Evolutionary conservation across 30 jellyfish, hydroid and myxozoan species (phyloP).

Genomic region (Cassiopea xamachana): DNA sequence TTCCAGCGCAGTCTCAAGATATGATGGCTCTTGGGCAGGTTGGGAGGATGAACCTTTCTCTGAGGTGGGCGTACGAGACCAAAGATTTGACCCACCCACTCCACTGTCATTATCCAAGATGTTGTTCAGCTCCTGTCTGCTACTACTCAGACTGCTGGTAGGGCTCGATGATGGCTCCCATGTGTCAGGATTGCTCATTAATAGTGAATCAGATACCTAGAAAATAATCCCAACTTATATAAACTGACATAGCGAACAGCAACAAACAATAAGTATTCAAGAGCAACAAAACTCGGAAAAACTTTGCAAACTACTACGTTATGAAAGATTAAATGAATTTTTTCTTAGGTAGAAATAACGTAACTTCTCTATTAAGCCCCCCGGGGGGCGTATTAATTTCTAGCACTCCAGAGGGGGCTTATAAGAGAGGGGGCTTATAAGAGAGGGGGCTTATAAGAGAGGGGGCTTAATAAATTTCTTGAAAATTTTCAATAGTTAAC

Average conservation of each 20-base stretch:
- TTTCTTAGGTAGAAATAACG: too few relatives aligned
- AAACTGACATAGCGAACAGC: not conserved
- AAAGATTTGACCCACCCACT: constrained; percentile 82
- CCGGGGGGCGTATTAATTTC: too few relatives aligned
- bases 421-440: too few relatives aligned
- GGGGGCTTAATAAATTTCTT: too few relatives aligned
- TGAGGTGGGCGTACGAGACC: constrained; percentile 90
- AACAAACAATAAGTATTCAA: too few relatives aligned
- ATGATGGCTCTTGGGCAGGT: constrained; percentile 68
- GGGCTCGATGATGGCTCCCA: constrained; percentile 99
- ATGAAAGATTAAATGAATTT: too few relatives aligned
- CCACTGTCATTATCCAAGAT: constrained; percentile 95
- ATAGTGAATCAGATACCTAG: constrained; percentile 70
- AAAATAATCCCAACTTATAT: not conserved
- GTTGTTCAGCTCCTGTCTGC: constrained; percentile 93
- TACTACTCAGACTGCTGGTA: constrained; percentile 99
- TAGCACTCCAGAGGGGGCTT: too few relatives aligned
- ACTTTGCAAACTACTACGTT: too few relatives aligned
- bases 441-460: too few relatives aligned
- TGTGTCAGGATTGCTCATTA: constrained; percentile 75
- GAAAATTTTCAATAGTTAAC: too few relatives aligned
- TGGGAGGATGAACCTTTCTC: constrained; percentile 81
- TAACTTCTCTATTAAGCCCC: too few relatives aligned
- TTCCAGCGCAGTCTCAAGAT: constrained; percentile 84
- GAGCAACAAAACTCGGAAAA: too few relatives aligned